Conservation (phyloP, 2,888 invertebrate species). For the Nebria brevicollis region DNA sequence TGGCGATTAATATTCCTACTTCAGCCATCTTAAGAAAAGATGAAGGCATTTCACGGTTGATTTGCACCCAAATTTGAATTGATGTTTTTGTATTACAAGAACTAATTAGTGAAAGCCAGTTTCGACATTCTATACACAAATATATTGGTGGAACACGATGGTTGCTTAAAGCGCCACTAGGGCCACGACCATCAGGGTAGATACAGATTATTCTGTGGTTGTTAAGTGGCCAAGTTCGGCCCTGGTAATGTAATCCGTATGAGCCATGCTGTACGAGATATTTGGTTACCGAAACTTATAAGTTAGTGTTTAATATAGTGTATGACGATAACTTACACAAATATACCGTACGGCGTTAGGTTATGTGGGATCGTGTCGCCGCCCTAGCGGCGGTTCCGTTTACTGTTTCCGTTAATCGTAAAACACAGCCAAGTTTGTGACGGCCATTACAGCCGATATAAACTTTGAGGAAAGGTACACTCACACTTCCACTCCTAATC, state of each 20-base stretch:
- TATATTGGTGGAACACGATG: neutral
- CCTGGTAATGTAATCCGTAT: neutral
- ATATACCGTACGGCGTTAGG: neutral
- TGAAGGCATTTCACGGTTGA: no score
- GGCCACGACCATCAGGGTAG: neutral
- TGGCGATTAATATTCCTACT: no score
- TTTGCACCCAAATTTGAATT: no score
- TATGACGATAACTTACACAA: neutral
- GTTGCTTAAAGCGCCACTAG: neutral
- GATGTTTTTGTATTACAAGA: no score
- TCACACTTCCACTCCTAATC: slow-evolving; percentile 18
- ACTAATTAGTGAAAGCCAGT: no score
- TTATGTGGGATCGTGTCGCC: neutral
- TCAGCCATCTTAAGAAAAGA: no score
- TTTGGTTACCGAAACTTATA: neutral
- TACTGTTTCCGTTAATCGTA: slow-evolving; percentile 15
- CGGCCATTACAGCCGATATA: slow-evolving; percentile 32
- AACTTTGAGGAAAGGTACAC: slow-evolving; percentile 26
- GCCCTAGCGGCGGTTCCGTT: neutral
- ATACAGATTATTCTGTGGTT: neutral
- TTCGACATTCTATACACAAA: no score
- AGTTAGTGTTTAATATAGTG: neutral
- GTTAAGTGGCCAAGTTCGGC: neutral
- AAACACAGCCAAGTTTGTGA: slow-evolving; percentile 27
- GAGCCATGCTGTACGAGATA: neutral